Evolutionary conservation across 2,888 invertebrate genomes (phyloP).

Genomic region (Cyaniris semiargus): DNA sequence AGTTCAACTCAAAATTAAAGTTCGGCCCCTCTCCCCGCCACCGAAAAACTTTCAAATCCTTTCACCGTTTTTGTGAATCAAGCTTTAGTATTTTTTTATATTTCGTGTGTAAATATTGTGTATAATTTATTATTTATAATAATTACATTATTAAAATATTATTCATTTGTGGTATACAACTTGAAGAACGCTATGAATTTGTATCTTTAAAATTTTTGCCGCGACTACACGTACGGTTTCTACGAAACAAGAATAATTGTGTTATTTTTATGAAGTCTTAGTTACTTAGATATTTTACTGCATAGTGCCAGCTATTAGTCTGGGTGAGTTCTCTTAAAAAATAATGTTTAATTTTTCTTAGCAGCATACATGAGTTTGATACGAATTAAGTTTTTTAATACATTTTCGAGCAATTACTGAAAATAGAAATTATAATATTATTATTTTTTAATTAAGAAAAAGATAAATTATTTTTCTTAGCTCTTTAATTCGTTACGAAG

Average conservation of each 20-base stretch:
- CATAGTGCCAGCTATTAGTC: neutral
- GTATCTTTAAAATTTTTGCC: neutral
- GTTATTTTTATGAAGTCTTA: conserved; percentile 11
- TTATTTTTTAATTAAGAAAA: no score
- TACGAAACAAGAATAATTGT: neutral
- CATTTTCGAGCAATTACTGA: no score
- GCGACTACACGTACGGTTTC: neutral
- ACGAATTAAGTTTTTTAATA: no score
- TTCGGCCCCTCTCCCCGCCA: neutral
- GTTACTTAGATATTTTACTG: neutral
- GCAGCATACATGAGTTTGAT: no score
- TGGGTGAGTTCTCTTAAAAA: neutral
- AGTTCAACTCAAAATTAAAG: conserved; percentile 3
- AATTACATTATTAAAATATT: neutral
- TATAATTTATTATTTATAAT: neutral
- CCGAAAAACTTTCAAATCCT: conserved; percentile 19
- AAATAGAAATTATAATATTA: no score
- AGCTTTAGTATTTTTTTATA: conserved; percentile 15
- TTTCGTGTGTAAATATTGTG: conserved; percentile 3
- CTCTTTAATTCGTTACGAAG: neutral
- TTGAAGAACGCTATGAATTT: neutral
- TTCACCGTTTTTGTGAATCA: conserved; percentile 8
- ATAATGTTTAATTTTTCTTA: neutral
- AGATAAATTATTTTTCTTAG: neutral
- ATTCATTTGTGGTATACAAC: neutral